These are phyloP conservation scores for Barbus barbus DNA, from an alignment of 2,113 vertebrate genomes.

Conservation along the genomic window DNA sequence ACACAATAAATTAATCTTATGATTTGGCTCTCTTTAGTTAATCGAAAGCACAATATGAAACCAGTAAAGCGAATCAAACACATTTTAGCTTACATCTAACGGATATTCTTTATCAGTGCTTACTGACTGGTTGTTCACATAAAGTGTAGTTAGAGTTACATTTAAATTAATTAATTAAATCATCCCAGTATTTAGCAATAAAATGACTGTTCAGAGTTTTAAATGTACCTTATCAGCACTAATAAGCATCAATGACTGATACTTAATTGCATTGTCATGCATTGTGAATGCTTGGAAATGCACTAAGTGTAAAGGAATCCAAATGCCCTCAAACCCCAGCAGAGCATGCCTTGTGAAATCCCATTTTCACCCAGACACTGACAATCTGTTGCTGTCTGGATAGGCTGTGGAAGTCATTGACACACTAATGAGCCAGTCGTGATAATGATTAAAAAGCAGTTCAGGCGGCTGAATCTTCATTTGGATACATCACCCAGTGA, in stretches of 20 bases:
- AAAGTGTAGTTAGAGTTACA: not conserved
- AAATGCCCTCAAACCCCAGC: constrained; percentile 22
- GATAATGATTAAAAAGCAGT: constrained; percentile 51
- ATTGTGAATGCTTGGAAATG: not conserved
- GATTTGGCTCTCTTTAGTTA: not conserved
- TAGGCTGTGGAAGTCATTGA: constrained; percentile 34
- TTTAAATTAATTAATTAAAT: too few relatives aligned
- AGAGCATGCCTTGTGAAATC: not conserved
- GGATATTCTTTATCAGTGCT: not conserved
- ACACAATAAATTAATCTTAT: not conserved
- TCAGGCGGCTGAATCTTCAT: constrained; percentile 30
- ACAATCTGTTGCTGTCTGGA: constrained; percentile 42
- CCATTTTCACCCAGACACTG: constrained; percentile 31
- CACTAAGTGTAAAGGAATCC: not conserved
- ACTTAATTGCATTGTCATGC: not conserved
- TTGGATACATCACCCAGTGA: constrained; percentile 24
- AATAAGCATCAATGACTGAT: not conserved
- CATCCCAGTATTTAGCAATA: too few relatives aligned
- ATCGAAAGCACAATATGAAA: not conserved
- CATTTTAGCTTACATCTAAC: not conserved
- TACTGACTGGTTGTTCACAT: not conserved
- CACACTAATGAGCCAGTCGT: constrained; percentile 38
- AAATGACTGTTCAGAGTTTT: not conserved
- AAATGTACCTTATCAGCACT: not conserved
- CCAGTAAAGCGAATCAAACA: not conserved